phyloP scores from a whole-genome alignment of 2,113 vertebrate genomes.

The Archocentrus centrarchus region DNA sequence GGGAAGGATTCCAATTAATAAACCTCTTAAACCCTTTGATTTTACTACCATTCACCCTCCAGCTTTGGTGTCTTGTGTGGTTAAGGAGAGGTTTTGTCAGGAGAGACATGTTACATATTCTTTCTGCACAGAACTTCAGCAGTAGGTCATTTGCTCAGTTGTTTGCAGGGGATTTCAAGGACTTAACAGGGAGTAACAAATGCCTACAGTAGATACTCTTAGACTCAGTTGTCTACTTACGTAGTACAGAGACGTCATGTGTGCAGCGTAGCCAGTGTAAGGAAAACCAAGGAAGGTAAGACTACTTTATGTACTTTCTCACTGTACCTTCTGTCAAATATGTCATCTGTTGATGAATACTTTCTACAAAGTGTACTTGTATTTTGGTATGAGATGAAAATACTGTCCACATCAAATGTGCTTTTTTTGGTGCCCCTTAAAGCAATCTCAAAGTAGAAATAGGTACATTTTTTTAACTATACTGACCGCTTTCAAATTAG shows the following conservation, averaged over 20 bases:
- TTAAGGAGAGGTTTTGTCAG: slow-evolving; percentile 64
- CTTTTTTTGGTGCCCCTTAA: neutral
- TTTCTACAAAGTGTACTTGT: neutral
- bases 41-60: slow-evolving; percentile 82
- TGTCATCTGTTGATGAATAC: neutral
- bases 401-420: neutral
- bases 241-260: slow-evolving; percentile 49
- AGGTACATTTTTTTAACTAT: neutral
- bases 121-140: slow-evolving; percentile 49
- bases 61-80: slow-evolving; percentile 64
- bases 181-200: slow-evolving; percentile 72
- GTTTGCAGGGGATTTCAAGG: slow-evolving; percentile 72
- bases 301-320: neutral
- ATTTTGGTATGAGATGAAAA: neutral
- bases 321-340: neutral
- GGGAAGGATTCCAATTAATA: slow-evolving; percentile 92
- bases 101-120: slow-evolving; percentile 68
- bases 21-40: slow-evolving; percentile 87
- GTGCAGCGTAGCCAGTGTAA: neutral
- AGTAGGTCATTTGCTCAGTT: slow-evolving; percentile 65
- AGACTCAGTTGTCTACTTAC: slow-evolving; percentile 62
- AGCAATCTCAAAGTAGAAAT: neutral
- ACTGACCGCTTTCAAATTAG: neutral
- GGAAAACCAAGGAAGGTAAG: slow-evolving; percentile 56
- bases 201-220: slow-evolving; percentile 59